Conservation (phyloP, 2,797 vertebrate species). For the Morelia viridis region DNA sequence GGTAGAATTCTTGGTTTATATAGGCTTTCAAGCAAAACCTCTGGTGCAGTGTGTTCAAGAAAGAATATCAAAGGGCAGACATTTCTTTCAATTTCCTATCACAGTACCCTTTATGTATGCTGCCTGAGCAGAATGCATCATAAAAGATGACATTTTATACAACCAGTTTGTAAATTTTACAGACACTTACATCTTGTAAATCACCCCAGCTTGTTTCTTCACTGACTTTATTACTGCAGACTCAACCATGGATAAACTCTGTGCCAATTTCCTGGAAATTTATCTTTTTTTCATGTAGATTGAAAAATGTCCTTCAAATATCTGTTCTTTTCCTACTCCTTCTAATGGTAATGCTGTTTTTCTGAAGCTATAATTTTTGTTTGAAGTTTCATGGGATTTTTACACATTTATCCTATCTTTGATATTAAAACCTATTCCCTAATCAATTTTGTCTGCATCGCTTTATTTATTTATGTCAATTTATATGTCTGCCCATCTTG, state of each 20-base stretch:
- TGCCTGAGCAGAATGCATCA: conserved; percentile 74
- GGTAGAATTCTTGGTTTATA: conserved; percentile 25
- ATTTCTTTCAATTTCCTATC: conserved; percentile 66
- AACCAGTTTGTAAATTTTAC: conserved; percentile 82
- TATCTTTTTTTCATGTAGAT: conserved; percentile 75
- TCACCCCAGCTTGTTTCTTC: conserved; percentile 74
- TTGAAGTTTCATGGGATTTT: conserved; percentile 70
- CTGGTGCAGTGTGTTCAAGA: conserved; percentile 35
- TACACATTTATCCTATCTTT: conserved; percentile 54
- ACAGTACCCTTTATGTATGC: conserved; percentile 75
- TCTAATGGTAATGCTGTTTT: conserved; percentile 68
- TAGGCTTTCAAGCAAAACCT: conserved; percentile 59
- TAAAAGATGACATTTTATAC: conserved; percentile 81
- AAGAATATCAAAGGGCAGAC: conserved; percentile 54
- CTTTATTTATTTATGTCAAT: background rate
- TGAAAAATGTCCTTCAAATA: conserved; percentile 71
- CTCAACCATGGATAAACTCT: conserved; percentile 75
- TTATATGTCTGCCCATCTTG: background rate
- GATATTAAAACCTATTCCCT: conserved; percentile 54
- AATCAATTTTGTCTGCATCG: conserved; percentile 5
- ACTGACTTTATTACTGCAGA: conserved; percentile 78
- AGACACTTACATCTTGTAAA: conserved; percentile 75
- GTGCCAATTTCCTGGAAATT: conserved; percentile 76
- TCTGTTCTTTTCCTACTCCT: conserved; percentile 37
- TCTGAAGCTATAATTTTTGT: conserved; percentile 72